Evolutionary conservation across 2,113 vertebrate genomes (phyloP).

Genomic region (Equus przewalskii): DNA sequence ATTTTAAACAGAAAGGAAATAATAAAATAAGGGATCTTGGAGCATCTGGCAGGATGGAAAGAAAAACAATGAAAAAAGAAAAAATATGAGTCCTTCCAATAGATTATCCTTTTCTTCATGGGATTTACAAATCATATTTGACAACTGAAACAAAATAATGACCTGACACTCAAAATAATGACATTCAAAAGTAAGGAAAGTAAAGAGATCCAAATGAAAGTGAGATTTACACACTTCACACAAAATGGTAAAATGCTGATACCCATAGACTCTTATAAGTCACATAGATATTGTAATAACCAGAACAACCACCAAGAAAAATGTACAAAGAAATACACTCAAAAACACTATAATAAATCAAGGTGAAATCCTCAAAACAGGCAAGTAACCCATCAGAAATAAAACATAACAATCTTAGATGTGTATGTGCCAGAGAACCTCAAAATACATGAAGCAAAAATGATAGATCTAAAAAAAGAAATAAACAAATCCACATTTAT

Average conservation of each 20-base stretch:
- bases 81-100: background rate
- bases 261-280: background rate
- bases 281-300: background rate
- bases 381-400: background rate
- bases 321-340: background rate
- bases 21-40: background rate
- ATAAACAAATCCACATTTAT: too few species aligned
- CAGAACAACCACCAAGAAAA: slow-evolving; percentile 8
- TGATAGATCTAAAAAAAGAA: too few species aligned
- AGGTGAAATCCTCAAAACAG: background rate
- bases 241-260: background rate
- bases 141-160: background rate
- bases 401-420: background rate
- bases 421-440: background rate
- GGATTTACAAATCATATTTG: slow-evolving; percentile 19
- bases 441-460: background rate
- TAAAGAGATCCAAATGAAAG: background rate
- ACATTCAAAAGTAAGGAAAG: background rate
- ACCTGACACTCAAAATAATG: background rate
- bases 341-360: background rate
- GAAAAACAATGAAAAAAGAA: background rate
- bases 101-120: background rate
- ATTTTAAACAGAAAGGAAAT: background rate
- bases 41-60: background rate
- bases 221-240: background rate